Base-by-base conservation (phyloP, 2,888 invertebrate genomes). In the Rhingia rostrata region DNA sequence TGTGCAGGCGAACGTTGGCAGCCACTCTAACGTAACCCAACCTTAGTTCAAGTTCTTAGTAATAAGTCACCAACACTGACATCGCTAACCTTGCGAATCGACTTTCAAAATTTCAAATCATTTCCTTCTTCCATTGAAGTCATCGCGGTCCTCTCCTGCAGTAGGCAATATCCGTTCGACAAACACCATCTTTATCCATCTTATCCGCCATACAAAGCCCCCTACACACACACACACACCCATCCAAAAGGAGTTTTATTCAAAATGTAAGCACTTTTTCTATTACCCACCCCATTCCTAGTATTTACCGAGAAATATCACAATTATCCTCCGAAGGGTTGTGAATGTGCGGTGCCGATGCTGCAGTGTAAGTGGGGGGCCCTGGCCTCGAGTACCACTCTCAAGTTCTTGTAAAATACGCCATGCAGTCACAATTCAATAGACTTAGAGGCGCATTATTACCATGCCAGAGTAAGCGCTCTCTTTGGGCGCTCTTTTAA, bases 361-460 rank as follows among this genome's bases (percentile, higher is more conserved):
- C 22, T 58, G 51, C 54, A 63, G 33, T 35, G 32, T 33, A 45
- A 12, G 37, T n/a, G 32, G 54, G 9, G 35, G 63, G 22, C 47
- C 6, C 30, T 45, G 66, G 7, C 53, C 77, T n/a, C 22, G 7
- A 58, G 67, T 60, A 51, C 61, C 75, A 53, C 41, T 58, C 64
- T 75, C 14, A 70, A 64, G 83, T 84, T 74, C 83, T 84, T 84
- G 69, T 69, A 74, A 74, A 84, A 79, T 84, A 79, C 83, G 69
- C 74, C 83, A 74, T 79, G 79, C 83, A 80, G 74, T 75, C 80
- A 75, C 84, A 84, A 84, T 84, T 84, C 80, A 84, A 84, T 84
- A 84, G 80, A 84, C 84, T 80, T 72, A 75, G 69, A 66, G 54
- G 80, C 80, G 74, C 74, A 79, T 79, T 79, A 84, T 79, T 79